phyloP scores from a whole-genome alignment of 2,113 vertebrate genomes.

The Anolis sagrei region DNA sequence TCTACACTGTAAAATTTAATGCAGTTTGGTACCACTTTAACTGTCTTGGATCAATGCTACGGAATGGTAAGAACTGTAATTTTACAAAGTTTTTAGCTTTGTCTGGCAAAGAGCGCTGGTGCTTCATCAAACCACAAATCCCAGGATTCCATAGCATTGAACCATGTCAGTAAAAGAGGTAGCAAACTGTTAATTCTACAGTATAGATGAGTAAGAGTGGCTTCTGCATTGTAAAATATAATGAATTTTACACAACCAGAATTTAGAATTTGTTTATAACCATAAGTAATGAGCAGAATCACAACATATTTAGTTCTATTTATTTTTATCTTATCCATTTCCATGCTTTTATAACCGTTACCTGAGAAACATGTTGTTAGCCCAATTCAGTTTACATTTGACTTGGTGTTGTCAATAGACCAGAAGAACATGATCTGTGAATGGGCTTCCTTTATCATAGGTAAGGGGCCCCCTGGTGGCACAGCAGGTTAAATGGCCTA shows the following conservation, averaged over 20 bases:
- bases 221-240: not conserved
- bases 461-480: no score
- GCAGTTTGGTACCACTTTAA: no score
- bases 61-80: no score
- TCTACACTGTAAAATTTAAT: no score
- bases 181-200: no score
- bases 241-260: not conserved
- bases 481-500: no score
- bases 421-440: not conserved
- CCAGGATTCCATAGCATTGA: no score
- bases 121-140: no score
- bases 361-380: not conserved
- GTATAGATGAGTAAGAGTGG: not conserved
- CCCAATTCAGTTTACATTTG: not conserved
- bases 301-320: not conserved
- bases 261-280: not conserved
- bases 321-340: not conserved
- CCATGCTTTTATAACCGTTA: not conserved
- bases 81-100: no score
- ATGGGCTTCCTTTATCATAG: not conserved
- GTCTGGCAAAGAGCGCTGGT: no score
- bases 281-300: not conserved
- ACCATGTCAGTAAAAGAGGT: no score
- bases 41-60: no score
- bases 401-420: not conserved